A percentile compares a stretch with the other conserved stretches of the same genome.
Evolutionary conservation across 2,888 invertebrate genomes (phyloP).

Genomic region (Labia minor): DNA sequence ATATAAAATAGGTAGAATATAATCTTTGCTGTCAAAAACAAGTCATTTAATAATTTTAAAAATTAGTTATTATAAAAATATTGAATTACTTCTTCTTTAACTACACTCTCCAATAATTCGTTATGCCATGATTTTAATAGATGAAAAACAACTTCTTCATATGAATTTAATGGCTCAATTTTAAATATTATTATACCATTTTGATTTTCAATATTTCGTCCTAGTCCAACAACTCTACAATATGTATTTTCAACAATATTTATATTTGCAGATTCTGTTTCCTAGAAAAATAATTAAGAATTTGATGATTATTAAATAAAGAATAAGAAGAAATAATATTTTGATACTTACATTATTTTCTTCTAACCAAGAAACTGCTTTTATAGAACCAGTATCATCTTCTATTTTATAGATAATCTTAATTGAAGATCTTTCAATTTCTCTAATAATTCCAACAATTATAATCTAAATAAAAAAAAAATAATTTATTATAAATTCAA

Average conservation of each 20-base stretch:
- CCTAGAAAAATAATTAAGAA: not conserved
- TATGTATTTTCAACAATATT: not conserved
- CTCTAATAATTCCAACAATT: not conserved
- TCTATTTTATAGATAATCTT: not conserved
- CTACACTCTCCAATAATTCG: not conserved
- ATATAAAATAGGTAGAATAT: not conserved
- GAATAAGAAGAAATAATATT: too few relatives aligned
- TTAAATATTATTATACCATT: not conserved
- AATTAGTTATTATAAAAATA: too few relatives aligned
- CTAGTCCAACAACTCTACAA: not conserved
- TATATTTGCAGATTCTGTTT: not conserved
- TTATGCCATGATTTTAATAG: not conserved
- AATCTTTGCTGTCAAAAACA: not conserved
- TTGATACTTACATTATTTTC: not conserved
- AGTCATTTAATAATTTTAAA: not conserved
- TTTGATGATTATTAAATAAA: too few relatives aligned
- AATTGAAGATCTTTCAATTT: not conserved
- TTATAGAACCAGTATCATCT: not conserved
- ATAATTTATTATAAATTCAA: too few relatives aligned
- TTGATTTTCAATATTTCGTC: conserved; percentile 2
- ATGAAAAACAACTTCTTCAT: not conserved
- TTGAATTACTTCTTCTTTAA: not conserved
- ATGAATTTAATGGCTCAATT: not conserved
- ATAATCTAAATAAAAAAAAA: not conserved
- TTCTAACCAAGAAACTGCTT: not conserved